These are phyloP conservation scores for Melanostoma mellinum DNA, from an alignment of 2,888 invertebrate species.

Conservation along the genomic window DNA sequence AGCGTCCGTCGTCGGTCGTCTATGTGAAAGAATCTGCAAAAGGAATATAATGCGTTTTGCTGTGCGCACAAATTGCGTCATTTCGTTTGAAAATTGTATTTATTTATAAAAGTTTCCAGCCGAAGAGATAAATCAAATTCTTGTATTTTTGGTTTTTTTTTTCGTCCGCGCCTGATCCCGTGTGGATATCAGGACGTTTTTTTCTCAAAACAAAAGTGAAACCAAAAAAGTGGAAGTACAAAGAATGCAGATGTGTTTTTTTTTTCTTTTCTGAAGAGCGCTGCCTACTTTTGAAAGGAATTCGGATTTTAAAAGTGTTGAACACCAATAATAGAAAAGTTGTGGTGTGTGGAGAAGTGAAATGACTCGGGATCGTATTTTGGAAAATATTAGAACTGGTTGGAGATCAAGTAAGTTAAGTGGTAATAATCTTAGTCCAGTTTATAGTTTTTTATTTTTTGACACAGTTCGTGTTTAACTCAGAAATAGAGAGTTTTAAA, in stretches of 20 bases:
- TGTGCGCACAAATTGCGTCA: constrained; percentile 21
- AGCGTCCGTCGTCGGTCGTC: not conserved
- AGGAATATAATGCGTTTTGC: constrained; percentile 2
- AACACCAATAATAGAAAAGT: not conserved
- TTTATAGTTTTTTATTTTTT: not conserved
- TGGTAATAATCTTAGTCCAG: not conserved
- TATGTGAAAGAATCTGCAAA: not conserved
- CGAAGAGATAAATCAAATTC: constrained; percentile 6
- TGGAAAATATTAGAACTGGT: constrained; percentile 38
- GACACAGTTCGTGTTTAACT: too few species aligned
- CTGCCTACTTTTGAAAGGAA: too few species aligned
- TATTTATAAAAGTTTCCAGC: constrained; percentile 3
- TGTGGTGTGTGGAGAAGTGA: not conserved
- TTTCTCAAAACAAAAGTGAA: too few species aligned
- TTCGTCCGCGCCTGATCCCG: too few species aligned
- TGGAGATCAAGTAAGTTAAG: constrained; percentile 46
- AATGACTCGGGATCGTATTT: constrained; percentile 39
- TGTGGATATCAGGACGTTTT: too few species aligned
- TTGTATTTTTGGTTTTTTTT: not conserved
- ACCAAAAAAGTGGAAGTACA: too few species aligned
- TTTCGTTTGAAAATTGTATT: not conserved
- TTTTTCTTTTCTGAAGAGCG: too few species aligned
- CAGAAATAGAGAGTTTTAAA: too few species aligned
- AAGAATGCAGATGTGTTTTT: too few species aligned
- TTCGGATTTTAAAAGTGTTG: too few species aligned